Evolutionary conservation across 23 tunicate species (phyloP).

Genomic region (Trididemnum nubilum): DNA sequence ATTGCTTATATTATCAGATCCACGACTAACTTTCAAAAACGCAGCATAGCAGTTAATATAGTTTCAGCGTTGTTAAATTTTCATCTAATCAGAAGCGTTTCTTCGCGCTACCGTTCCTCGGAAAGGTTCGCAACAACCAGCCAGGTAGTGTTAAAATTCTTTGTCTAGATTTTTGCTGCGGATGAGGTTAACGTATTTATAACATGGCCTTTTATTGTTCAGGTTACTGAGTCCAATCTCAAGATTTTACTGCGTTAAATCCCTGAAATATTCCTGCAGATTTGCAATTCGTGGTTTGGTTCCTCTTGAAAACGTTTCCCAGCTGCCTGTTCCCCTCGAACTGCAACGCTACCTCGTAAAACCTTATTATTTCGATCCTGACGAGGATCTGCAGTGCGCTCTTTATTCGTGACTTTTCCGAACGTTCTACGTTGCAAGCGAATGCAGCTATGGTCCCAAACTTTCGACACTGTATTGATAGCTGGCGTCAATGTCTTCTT

Average conservation of each 20-base stretch:
- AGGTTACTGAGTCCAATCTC: slow-evolving; percentile 82
- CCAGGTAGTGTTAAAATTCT: too few relatives aligned
- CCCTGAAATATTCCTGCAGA: slow-evolving; percentile 60
- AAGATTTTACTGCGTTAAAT: slow-evolving; percentile 72
- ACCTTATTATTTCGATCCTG: slow-evolving; percentile 72
- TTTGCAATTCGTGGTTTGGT: slow-evolving; percentile 57
- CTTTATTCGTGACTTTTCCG: not conserved
- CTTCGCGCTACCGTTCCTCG: too few relatives aligned
- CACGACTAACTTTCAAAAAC: not conserved
- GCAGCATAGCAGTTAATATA: not conserved
- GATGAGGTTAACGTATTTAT: too few relatives aligned
- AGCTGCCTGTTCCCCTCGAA: slow-evolving; percentile 47
- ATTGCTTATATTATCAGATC: not conserved
- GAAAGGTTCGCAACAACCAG: too few relatives aligned
- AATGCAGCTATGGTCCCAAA: too few relatives aligned
- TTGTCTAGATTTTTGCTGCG: too few relatives aligned
- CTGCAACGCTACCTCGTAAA: slow-evolving; percentile 41
- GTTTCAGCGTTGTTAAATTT: not conserved
- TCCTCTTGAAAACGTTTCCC: slow-evolving; percentile 33
- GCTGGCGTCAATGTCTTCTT: too few relatives aligned
- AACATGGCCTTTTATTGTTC: slow-evolving; percentile 4
- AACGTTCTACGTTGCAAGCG: too few relatives aligned
- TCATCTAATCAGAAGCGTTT: not conserved
- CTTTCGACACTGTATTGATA: too few relatives aligned
- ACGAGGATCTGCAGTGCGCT: slow-evolving; percentile 66